Percentiles rank a stretch among this genome's conserved stretches.
phyloP scores from a whole-genome alignment of 2,888 invertebrate species.

The Campopleginae sp. region DNA sequence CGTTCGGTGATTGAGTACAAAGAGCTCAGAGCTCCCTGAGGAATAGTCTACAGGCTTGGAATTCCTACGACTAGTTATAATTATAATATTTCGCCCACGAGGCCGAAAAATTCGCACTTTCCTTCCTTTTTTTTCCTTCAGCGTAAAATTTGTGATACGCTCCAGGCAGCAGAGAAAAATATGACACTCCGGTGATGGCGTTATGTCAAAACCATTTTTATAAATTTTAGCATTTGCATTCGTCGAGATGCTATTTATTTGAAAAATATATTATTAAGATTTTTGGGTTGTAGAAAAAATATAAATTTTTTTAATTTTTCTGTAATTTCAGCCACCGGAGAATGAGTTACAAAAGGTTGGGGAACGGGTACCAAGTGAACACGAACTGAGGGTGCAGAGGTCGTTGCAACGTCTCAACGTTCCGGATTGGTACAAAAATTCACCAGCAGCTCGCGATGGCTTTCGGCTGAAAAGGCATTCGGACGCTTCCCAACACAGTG shows the following conservation, averaged over 20 bases:
- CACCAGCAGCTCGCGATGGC: constrained; percentile 90
- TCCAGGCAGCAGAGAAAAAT: background rate
- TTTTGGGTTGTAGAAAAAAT: background rate
- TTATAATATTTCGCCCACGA: background rate
- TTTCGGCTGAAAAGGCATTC: constrained; percentile 92
- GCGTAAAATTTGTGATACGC: background rate
- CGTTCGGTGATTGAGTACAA: background rate
- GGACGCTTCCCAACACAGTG: constrained; percentile 87
- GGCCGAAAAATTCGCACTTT: background rate
- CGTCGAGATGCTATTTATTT: background rate
- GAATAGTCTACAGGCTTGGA: background rate
- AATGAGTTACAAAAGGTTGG: constrained; percentile 95
- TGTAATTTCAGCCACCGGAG: constrained; percentile 92
- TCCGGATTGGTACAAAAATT: constrained; percentile 96
- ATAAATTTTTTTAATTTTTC: background rate
- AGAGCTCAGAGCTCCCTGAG: background rate
- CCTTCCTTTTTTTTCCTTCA: background rate
- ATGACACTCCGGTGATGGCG: background rate
- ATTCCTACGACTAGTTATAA: background rate
- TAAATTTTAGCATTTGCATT: background rate
- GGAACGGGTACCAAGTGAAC: constrained; percentile 95
- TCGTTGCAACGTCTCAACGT: constrained; percentile 97
- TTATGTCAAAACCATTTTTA: background rate
- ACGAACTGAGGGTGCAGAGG: constrained; percentile 96
- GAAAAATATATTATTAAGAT: too few relatives aligned